Evolutionary conservation across 2,888 invertebrate species (phyloP), one percentile per base, ranked within the genome.

Genomic region (Monopis laevigella): DNA sequence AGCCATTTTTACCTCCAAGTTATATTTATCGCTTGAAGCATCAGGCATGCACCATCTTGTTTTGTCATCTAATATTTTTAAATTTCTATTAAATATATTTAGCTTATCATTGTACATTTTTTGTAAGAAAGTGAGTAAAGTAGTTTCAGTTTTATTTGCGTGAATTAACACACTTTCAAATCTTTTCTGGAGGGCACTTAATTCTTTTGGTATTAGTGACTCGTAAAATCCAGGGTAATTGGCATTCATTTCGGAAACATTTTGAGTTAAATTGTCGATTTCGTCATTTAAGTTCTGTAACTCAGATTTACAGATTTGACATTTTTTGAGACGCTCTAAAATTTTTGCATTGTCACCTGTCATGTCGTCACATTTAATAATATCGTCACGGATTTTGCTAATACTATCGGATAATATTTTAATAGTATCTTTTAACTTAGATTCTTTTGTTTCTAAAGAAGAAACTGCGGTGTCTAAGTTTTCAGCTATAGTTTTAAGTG

Each of bases 1-100:
- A 1, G 90, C 88, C 53, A 90, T 84, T 71, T 97, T 97, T 0
- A 95, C 93, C 78, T 96, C 94, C 18, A 96, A 82, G 59, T 94
- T 95, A 62, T 96, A 96, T 62, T 90, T 90, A 58, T 97, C 96
- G 56, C 93, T 94, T 21, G 89, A 88, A 1, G 89, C 85, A 58
- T 96, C 96, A 0, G 94, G 93, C 55, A 89, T 85, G 62, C 96
- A 97, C 95, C 96, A 96, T 10, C 87, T 83, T 1, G 94, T 88
- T 67, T 96, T 96, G 58, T 97, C 96, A 47, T 89, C 89, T 48
- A 92, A 87, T 1, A 90, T 88, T 39, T 86, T 83, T 7, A 96
- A 84, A 58, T 92, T 88, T 51, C 94, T 85, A 53, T 92, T 90
- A 26, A 95, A 82, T 59, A 90, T 89, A 35, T 86, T 87, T 43